These are phyloP conservation scores for Synanceia verrucosa DNA, from an alignment of 2,797 vertebrate species.

Conservation along the genomic window DNA sequence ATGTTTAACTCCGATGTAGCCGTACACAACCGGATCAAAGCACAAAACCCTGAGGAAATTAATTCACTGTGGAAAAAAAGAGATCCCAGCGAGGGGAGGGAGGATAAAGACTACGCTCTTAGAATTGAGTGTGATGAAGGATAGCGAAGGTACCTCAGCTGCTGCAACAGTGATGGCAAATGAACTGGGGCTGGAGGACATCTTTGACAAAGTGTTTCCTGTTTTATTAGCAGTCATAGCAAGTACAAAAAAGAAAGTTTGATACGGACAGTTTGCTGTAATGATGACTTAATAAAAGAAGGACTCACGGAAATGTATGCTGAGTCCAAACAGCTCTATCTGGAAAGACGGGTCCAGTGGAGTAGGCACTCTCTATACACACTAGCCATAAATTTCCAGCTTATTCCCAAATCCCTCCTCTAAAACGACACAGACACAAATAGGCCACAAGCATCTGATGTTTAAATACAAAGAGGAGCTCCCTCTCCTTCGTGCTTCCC, in stretches of 20 bases:
- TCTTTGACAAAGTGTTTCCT: constrained; percentile 2
- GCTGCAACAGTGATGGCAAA: background rate
- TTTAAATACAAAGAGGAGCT: constrained; percentile 54
- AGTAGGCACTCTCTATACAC: background rate
- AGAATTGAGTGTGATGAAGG: constrained; percentile 25
- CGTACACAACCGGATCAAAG: constrained; percentile 40
- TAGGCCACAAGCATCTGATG: constrained; percentile 54
- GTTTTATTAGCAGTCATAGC: background rate
- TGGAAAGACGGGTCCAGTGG: background rate
- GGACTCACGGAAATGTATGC: background rate
- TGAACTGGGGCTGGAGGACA: constrained; percentile 29
- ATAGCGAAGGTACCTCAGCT: constrained; percentile 20
- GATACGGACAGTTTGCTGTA: too few relatives aligned
- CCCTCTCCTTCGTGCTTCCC: constrained; percentile 23
- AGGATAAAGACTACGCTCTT: constrained; percentile 22
- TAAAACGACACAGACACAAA: constrained; percentile 54
- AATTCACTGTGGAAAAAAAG: constrained; percentile 38
- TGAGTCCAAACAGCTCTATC: background rate
- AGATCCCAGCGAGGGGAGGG: constrained; percentile 7
- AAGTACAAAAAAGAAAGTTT: background rate
- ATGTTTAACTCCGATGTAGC: constrained; percentile 29
- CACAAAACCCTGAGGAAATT: constrained; percentile 34
- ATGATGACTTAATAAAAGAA: too few relatives aligned
- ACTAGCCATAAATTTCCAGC: constrained; percentile 12
- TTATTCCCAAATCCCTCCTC: constrained; percentile 17